A percentile compares a stretch with the other conserved stretches of the same genome.
Evolutionary conservation across 2,888 invertebrate genomes (phyloP).

Genomic region (Parochlus steinenii): DNA sequence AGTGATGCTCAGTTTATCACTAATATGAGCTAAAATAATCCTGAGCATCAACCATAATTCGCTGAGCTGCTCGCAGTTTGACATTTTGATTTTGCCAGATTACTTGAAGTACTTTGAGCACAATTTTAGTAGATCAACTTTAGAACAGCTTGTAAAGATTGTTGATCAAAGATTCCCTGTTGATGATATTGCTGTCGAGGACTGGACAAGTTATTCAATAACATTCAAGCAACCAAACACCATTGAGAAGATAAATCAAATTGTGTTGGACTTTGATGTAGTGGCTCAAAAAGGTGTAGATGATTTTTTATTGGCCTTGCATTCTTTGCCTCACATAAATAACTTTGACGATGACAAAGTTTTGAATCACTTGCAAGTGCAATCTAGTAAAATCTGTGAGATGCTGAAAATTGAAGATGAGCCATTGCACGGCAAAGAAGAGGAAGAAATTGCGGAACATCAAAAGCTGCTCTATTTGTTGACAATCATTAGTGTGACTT

Average conservation of each 20-base stretch:
- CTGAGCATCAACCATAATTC: slow-evolving; percentile 42
- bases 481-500: too few relatives aligned
- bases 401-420: slow-evolving; percentile 11
- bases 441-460: too few relatives aligned
- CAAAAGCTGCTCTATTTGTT: slow-evolving; percentile 23
- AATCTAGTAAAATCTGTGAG: slow-evolving; percentile 21
- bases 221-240: slow-evolving; percentile 34
- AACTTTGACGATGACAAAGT: slow-evolving; percentile 3
- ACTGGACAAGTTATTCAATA: slow-evolving; percentile 29
- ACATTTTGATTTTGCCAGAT: slow-evolving; percentile 50
- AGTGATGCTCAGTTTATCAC: slow-evolving; percentile 33
- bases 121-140: slow-evolving; percentile 35
- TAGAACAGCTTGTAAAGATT: slow-evolving; percentile 47
- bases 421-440: too few relatives aligned
- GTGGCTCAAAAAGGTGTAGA: too few relatives aligned
- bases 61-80: slow-evolving; percentile 48
- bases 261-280: slow-evolving; percentile 28
- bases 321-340: slow-evolving; percentile 22
- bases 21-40: slow-evolving; percentile 43
- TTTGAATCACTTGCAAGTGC: slow-evolving; percentile 30
- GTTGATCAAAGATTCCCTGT: slow-evolving; percentile 41
- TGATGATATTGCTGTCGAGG: slow-evolving; percentile 26
- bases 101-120: slow-evolving; percentile 42
- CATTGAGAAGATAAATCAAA: slow-evolving; percentile 39
- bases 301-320: slow-evolving; percentile 21